Conservation (phyloP, 1,140 invertebrate species). For the Trinorchestia longiramus region DNA sequence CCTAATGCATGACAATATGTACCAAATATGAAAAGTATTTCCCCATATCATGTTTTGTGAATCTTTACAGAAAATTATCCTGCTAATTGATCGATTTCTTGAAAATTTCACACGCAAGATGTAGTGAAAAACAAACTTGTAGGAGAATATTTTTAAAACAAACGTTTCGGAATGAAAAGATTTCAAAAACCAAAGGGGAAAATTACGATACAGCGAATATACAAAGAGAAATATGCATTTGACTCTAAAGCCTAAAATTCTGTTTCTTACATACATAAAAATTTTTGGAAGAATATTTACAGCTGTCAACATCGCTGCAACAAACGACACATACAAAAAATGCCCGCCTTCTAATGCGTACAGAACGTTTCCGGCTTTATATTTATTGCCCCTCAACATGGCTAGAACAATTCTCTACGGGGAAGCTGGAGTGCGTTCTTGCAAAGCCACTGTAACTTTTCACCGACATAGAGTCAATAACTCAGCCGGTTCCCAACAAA, state of each 20-base stretch:
- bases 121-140: too few relatives aligned
- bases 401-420: not conserved
- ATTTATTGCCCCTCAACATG: not conserved
- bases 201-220: too few relatives aligned
- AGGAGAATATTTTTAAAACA: too few relatives aligned
- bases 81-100: too few relatives aligned
- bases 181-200: too few relatives aligned
- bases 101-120: too few relatives aligned
- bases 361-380: not conserved
- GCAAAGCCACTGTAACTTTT: slow-evolving; percentile 25
- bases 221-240: too few relatives aligned
- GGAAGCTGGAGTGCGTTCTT: not conserved
- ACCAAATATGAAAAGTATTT: not conserved
- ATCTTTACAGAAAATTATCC: not conserved
- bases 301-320: not conserved
- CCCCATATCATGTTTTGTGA: not conserved
- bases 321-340: not conserved
- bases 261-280: too few relatives aligned
- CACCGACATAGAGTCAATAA: not conserved
- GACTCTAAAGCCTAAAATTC: too few relatives aligned
- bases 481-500: not conserved
- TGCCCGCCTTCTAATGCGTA: not conserved
- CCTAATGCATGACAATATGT: not conserved
- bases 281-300: too few relatives aligned
- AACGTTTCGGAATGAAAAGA: too few relatives aligned